Conservation (phyloP, 2,113 vertebrate species). For the Ceyx cyanopectus region DNA sequence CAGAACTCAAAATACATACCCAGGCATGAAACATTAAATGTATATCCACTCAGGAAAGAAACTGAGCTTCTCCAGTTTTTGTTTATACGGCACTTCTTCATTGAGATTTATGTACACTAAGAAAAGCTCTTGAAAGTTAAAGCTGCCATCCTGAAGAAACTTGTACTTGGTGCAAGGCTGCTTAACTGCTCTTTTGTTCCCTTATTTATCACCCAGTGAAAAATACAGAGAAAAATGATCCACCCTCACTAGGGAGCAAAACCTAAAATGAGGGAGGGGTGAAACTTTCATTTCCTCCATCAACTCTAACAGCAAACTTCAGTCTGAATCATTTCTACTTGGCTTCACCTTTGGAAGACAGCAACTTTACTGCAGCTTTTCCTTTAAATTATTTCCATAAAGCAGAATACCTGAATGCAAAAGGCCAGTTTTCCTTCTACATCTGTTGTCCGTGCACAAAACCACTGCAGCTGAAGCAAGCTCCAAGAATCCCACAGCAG, state of each 20-base stretch:
- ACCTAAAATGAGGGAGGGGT: not conserved
- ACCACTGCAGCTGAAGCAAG: not conserved
- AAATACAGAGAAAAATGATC: not conserved
- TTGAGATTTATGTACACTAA: not conserved
- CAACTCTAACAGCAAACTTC: not conserved
- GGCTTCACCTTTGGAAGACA: not conserved
- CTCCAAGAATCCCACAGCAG: not conserved
- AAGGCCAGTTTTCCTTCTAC: not conserved
- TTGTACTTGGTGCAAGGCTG: fast-evolving
- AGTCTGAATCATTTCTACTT: not conserved
- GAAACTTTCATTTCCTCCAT: not conserved
- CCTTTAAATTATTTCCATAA: not conserved
- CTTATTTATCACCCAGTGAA: not conserved
- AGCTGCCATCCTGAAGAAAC: not conserved
- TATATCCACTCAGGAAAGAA: not conserved
- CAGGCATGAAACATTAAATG: not conserved
- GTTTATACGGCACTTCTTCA: not conserved
- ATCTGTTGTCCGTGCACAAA: not conserved
- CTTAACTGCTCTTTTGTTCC: not conserved
- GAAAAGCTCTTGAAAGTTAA: not conserved
- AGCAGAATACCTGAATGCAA: not conserved
- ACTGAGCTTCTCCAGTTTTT: not conserved
- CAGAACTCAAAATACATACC: not conserved
- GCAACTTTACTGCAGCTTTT: not conserved
- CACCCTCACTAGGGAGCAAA: not conserved